phyloP scores from a whole-genome alignment of 2,888 invertebrate species.

The Hydrotaea cyrtoneurina region DNA sequence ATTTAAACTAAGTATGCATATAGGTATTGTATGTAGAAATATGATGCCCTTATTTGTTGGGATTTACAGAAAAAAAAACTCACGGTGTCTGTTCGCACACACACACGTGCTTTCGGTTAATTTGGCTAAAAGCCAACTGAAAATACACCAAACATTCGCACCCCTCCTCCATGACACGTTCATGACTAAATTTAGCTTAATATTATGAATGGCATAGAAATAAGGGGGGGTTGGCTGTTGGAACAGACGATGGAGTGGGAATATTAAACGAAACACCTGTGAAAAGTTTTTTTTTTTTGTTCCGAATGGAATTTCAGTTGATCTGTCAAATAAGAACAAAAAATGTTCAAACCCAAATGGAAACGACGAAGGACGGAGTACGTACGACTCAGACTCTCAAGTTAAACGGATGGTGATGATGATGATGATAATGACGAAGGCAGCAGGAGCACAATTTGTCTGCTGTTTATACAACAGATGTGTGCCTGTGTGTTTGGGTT shows the following conservation, averaged over 20 bases:
- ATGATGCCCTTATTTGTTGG: conserved; percentile 44
- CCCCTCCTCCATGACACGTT: background rate
- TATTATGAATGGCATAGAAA: background rate
- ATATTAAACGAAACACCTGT: conserved; percentile 13
- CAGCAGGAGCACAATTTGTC: background rate
- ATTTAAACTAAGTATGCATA: no score
- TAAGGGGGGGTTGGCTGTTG: background rate
- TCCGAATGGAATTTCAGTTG: background rate
- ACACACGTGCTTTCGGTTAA: conserved; percentile 42
- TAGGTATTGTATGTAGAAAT: background rate
- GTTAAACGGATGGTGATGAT: background rate
- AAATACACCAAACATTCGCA: background rate
- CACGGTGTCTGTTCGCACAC: background rate
- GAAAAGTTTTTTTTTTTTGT: background rate
- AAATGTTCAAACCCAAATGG: background rate
- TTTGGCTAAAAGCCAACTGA: conserved; percentile 53
- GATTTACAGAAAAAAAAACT: conserved; percentile 29
- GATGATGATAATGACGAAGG: no score
- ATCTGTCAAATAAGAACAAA: background rate
- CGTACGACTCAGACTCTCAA: background rate
- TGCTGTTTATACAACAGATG: background rate
- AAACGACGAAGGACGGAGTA: background rate
- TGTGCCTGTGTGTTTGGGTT: background rate
- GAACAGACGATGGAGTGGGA: background rate
- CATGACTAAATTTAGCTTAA: background rate